Evolutionary conservation across 2,888 invertebrate genomes (phyloP), one percentile per base, ranked within the genome.

Genomic region (Ophion ellenae): DNA sequence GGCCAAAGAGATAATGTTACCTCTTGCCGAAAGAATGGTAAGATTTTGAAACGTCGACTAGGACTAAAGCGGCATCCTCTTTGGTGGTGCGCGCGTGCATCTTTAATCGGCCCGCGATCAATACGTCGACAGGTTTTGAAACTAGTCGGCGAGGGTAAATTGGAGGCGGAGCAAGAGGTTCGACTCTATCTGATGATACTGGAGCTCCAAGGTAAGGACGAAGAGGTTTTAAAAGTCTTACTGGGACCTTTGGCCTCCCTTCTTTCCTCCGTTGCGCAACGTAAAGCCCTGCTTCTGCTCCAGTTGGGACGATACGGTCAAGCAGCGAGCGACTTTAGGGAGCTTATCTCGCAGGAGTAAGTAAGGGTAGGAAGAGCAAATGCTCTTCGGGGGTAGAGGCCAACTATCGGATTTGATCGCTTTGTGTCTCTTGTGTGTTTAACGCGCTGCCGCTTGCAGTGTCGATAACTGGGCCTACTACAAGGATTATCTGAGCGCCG

Each of bases 91-190:
- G 17, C 53, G 14, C 14, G 2, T 53, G 32, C 32, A 32, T 32
- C 32, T 32, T 32, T 32, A 32, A 32, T 32, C 53, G 53, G 3
- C 17, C 5, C 17, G 53, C 53, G 53, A 17, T 14, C 3, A 66
- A 4, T 32, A 32, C 32, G 32, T 32, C 32, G 32, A 81, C 82
- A 93, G 94, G 93, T 94, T 75, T 81, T 93, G 89, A 99, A 99
- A 93, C 96, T 98, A 92, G 97, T 98, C 80, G 95, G 96, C 6
- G 98, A 98, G 87, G 97, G 97, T 89, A 98, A 98, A 95, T 95
- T 98, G 91, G 98, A 98, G 93, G 98, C 98, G 0, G 99, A 99
- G 93, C 98, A 98, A 94, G 99, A 99, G 94, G 97, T 98, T 0
- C 96, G 98, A 83, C 95, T 99, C 66, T 99, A 98, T 94, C 95